These are phyloP conservation scores for Embiotoca jacksoni DNA, from an alignment of 2,113 vertebrate species.

Conservation along the genomic window DNA sequence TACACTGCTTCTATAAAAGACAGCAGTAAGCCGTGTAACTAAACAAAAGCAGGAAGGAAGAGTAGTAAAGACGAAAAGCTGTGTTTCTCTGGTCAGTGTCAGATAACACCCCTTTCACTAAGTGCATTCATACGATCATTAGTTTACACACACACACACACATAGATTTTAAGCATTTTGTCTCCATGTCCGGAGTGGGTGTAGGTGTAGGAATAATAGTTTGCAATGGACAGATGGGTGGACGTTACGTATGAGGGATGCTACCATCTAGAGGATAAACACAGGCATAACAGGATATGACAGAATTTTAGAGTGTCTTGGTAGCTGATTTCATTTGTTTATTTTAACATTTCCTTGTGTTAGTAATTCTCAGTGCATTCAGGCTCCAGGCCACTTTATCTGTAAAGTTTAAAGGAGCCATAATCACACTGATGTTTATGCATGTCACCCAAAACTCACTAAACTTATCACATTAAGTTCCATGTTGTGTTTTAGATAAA, in stretches of 20 bases:
- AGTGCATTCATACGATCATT: not conserved
- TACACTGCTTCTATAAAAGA: not conserved
- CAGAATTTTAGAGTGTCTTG: not conserved
- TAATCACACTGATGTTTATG: not conserved
- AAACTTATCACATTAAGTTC: too few relatives aligned
- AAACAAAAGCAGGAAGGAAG: slow-evolving; percentile 41
- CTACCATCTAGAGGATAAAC: slow-evolving; percentile 68
- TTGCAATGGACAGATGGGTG: not conserved
- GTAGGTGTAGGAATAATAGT: not conserved
- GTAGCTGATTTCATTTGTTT: not conserved
- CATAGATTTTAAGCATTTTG: not conserved
- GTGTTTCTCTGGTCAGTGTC: slow-evolving; percentile 17
- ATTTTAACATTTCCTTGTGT: not conserved
- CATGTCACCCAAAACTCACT: not conserved
- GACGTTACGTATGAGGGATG: slow-evolving; percentile 27
- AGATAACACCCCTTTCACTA: slow-evolving; percentile 55
- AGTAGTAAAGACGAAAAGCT: slow-evolving; percentile 4
- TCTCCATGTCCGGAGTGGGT: not conserved
- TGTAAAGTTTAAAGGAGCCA: not conserved
- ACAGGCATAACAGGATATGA: slow-evolving; percentile 5
- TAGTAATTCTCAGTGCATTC: not conserved
- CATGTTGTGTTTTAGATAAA: not conserved
- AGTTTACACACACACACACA: slow-evolving; percentile 2
- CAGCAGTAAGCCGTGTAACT: slow-evolving; percentile 3
- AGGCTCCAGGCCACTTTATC: not conserved